A percentile compares a stretch with the other conserved stretches of the same genome.
phyloP scores from a whole-genome alignment of 23 tunicate genomes.

The Clavelina lepadiformis region DNA sequence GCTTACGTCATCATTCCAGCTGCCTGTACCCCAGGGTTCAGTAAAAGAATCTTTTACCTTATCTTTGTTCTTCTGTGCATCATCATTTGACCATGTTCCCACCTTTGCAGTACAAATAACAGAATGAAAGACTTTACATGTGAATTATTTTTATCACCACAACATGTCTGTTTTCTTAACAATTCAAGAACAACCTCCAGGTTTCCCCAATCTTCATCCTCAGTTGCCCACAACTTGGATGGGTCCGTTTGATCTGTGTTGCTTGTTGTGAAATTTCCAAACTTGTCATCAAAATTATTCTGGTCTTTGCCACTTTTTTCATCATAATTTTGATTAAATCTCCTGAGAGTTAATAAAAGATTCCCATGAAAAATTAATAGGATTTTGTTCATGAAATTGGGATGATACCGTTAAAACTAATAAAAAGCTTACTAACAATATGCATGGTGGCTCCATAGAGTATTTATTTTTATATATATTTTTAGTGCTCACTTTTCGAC shows the following conservation, averaged over 20 bases:
- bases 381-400: too few species aligned
- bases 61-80: slow-evolving; percentile 43
- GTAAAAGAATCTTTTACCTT: slow-evolving; percentile 32
- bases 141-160: neutral
- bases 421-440: too few species aligned
- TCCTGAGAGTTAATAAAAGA: neutral
- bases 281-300: slow-evolving; percentile 26
- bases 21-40: slow-evolving; percentile 74
- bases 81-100: slow-evolving; percentile 83
- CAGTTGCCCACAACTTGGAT: slow-evolving; percentile 8
- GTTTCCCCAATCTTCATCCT: slow-evolving; percentile 37
- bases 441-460: too few species aligned
- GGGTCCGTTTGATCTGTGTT: slow-evolving; percentile 1
- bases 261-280: slow-evolving; percentile 38
- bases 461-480: too few species aligned
- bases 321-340: slow-evolving; percentile 5
- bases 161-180: too few species aligned
- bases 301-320: slow-evolving; percentile 3
- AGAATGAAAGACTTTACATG: too few species aligned
- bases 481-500: too few species aligned
- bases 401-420: too few species aligned
- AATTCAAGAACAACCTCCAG: slow-evolving; percentile 32
- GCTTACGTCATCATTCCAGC: slow-evolving; percentile 73
- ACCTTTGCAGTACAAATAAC: too few species aligned
- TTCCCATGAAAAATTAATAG: too few species aligned